Evolutionary conservation across 2,113 vertebrate species (phyloP).

Genomic region (Acinonyx jubatus): DNA sequence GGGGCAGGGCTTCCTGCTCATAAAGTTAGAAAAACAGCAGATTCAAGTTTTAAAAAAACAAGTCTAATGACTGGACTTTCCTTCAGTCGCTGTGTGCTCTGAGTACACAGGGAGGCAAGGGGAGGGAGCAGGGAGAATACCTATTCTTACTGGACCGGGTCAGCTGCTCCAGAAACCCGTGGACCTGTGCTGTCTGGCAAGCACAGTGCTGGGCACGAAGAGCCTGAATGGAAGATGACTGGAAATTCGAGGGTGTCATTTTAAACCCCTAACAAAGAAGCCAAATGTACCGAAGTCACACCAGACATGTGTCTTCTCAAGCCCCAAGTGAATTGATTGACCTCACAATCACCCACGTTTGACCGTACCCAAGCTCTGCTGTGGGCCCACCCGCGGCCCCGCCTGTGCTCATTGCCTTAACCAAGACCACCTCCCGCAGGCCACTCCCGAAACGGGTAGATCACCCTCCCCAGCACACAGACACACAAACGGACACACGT

Average conservation of each 20-base stretch:
- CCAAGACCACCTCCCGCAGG: not conserved
- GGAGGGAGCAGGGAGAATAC: not conserved
- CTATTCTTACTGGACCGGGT: not conserved
- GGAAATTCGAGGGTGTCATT: not conserved
- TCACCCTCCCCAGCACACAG: not conserved
- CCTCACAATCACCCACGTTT: not conserved
- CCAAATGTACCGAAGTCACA: not conserved
- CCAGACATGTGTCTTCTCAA: not conserved
- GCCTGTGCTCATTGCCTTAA: not conserved
- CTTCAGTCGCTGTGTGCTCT: not conserved
- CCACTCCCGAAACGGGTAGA: not conserved
- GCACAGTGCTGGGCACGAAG: not conserved
- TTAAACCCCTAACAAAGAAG: not conserved
- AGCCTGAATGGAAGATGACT: not conserved
- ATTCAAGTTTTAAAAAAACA: not conserved
- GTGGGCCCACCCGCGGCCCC: not conserved
- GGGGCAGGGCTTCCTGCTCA: not conserved
- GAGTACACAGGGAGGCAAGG: not conserved
- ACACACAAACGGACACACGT: not conserved
- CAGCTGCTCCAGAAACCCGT: not conserved
- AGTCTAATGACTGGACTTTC: not conserved
- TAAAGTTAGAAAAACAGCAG: not conserved
- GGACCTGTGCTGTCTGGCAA: not conserved
- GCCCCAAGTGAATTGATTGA: not conserved
- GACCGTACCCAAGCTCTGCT: not conserved